Evolutionary conservation across 2,113 vertebrate genomes (phyloP), one percentile per base, ranked within the genome.

Genomic region (Progne subis): DNA sequence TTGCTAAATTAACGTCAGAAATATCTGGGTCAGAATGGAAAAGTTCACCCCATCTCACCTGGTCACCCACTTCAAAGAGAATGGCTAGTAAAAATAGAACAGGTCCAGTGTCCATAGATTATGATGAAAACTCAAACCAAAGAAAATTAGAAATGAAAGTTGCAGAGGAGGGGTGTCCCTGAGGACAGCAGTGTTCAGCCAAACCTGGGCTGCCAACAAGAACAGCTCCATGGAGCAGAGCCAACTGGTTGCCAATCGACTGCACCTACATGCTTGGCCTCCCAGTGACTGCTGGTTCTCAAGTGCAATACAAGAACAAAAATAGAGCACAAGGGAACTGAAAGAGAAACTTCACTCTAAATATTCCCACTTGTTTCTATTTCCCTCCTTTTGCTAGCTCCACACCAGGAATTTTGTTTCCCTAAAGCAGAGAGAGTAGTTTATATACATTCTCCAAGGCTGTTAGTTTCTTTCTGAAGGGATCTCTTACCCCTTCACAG

Each of bases 331-430:
- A 15, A 88, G 56, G 11, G 82, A 97, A 91, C 68, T 93, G 93
- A 95, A 96, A 96, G 93, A 96, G 94, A 96, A 95, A 96, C 86
- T 68, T 67, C 9, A 1, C 43, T 89, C 92, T 94, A 94, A 96
- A 93, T 91, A 97, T 81, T 96, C 76, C 59, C 79, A 47, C 75
- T 93, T 79, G 90, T 37, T 96, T 93, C 87, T 97, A 86, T 95
- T 94, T 94, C 92, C 64, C 52, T 92, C 55, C 47, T 63, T 52
- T 84, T 81, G 50, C 32, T 11, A 88, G 47, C 44, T 86, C 78
- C 44, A 47, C 39, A 82, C 21, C 1, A 5, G 75, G 87, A 65
- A 34, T 91, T 91, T 82, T 82, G 53, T 83, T 90, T 82, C 67
- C 46, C 79, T 50, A 70, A 74, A 32, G 32, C 63, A 88, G 31